A percentile compares a stretch with the other conserved stretches of the same genome.
Evolutionary conservation across 2,113 vertebrate genomes (phyloP).

Genomic region (Alligator sinensis): DNA sequence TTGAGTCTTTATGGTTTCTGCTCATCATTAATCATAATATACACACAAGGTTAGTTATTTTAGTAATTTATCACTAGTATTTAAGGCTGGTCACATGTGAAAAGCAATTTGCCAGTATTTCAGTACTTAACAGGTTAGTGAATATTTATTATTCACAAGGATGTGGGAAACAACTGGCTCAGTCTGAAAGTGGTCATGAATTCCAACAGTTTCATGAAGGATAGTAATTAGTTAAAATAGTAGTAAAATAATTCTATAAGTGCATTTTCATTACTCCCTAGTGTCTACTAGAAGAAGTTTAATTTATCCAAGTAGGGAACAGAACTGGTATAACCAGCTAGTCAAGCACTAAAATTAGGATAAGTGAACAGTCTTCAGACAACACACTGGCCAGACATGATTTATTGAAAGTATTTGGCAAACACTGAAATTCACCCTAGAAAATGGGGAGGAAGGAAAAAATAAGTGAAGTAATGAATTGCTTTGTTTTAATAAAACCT

Average conservation of each 20-base stretch:
- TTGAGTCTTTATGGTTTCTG: background rate
- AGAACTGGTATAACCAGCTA: background rate
- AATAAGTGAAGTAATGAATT: background rate
- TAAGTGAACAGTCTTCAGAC: background rate
- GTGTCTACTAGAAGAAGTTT: background rate
- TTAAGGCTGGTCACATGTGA: background rate
- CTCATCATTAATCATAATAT: background rate
- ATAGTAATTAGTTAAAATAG: background rate
- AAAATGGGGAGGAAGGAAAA: background rate
- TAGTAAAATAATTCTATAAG: background rate
- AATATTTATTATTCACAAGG: background rate
- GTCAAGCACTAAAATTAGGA: background rate
- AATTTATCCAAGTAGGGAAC: background rate
- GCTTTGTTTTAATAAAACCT: background rate
- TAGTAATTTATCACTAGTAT: background rate
- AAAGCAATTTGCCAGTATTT: background rate
- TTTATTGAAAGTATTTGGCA: background rate
- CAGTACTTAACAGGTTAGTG: background rate
- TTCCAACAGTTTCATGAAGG: background rate
- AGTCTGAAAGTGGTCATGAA: background rate
- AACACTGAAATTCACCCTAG: background rate
- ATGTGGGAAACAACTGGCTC: background rate
- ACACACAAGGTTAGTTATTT: background rate
- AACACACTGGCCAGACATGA: background rate
- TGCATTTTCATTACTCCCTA: background rate